phyloP scores from a whole-genome alignment of 2,888 invertebrate species.

The Ditylenchus weischeri region DNA sequence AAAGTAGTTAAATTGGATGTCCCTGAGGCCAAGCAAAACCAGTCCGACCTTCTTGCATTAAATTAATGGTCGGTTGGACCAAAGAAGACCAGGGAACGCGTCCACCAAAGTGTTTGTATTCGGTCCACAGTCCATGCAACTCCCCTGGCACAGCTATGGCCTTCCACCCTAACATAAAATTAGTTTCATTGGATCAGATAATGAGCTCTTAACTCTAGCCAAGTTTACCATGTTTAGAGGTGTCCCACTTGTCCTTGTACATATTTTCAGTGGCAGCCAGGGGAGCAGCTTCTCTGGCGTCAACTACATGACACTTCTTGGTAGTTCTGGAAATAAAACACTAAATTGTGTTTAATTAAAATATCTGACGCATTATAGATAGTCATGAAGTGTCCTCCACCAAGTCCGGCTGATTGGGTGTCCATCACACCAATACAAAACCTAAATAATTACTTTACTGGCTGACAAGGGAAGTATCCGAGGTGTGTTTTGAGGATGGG shows the following conservation, averaged over 20 bases:
- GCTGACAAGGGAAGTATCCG: no score
- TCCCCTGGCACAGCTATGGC: constrained; percentile 50
- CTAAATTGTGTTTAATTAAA: background rate
- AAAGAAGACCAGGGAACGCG: constrained; percentile 44
- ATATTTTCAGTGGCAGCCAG: constrained; percentile 64
- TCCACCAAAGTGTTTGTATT: constrained; percentile 46
- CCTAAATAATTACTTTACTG: background rate
- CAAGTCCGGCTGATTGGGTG: constrained; percentile 80
- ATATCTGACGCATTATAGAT: constrained; percentile 23
- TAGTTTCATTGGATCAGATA: no score
- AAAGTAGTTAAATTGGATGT: constrained; percentile 1
- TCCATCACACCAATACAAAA: constrained; percentile 66
- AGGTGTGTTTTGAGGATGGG: no score
- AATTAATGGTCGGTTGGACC: constrained; percentile 53
- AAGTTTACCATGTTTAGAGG: constrained; percentile 41
- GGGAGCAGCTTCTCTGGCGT: constrained; percentile 62
- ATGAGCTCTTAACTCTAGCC: no score
- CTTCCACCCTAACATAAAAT: constrained; percentile 44
- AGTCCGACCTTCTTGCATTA: constrained; percentile 46
- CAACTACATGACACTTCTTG: constrained; percentile 56
- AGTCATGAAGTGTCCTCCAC: constrained; percentile 73
- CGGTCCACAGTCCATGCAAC: constrained; percentile 48
- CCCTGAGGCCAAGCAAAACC: background rate
- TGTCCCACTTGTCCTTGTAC: constrained; percentile 53
- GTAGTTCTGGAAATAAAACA: constrained; percentile 39